Evolutionary conservation across 2,797 vertebrate genomes (phyloP).

Genomic region (Odontamblyopus lacepedii): DNA sequence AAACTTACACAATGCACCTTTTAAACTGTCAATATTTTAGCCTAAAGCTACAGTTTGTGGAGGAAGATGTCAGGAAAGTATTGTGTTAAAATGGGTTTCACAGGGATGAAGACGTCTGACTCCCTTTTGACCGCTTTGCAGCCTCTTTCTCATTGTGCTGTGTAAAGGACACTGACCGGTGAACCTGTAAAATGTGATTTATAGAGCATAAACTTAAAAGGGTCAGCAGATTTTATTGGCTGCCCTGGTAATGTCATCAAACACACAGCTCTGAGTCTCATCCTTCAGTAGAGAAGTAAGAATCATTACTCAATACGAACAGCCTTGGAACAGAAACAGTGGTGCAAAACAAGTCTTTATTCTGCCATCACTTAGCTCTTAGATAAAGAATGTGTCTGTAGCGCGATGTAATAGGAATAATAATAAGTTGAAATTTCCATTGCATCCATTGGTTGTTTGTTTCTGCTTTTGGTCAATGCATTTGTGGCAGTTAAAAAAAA

Average conservation of each 20-base stretch:
- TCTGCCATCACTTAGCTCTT: conserved; percentile 5
- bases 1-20: neutral
- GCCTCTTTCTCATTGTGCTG: conserved; percentile 9
- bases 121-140: conserved; percentile 22
- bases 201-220: conserved; percentile 43
- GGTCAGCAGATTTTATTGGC: conserved; percentile 39
- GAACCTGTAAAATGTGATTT: conserved; percentile 49
- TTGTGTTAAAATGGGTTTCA: conserved; percentile 10
- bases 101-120: conserved; percentile 22
- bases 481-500: no score
- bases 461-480: no score
- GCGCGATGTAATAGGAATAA: neutral
- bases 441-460: no score
- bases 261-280: conserved; percentile 26
- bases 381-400: neutral
- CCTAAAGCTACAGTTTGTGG: neutral
- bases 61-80: conserved; percentile 15
- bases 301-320: neutral
- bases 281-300: conserved; percentile 9
- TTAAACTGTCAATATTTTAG: neutral
- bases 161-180: conserved; percentile 11
- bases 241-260: conserved; percentile 53
- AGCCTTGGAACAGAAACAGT: neutral
- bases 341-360: conserved; percentile 2
- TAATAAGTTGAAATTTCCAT: neutral